Conservation (phyloP, 2,113 vertebrate species). For the Vidua macroura region DNA sequence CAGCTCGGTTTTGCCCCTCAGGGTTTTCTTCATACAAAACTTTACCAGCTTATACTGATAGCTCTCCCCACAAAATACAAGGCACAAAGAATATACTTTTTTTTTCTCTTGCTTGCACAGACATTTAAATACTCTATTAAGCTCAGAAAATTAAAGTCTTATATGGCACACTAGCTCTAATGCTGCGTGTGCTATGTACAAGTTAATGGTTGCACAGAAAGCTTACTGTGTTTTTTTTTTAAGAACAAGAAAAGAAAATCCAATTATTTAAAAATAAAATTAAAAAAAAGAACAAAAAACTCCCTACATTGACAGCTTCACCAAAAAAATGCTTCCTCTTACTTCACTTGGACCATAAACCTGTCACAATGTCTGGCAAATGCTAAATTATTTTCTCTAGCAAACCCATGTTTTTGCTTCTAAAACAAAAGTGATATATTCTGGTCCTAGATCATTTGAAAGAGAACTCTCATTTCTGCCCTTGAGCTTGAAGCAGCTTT, state of each 20-base stretch:
- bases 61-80: slow-evolving; percentile 84
- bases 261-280: slow-evolving; percentile 36
- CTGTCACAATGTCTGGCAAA: slow-evolving; percentile 70
- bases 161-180: slow-evolving; percentile 77
- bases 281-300: not conserved
- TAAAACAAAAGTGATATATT: slow-evolving; percentile 58
- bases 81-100: slow-evolving; percentile 96
- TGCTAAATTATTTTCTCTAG: slow-evolving; percentile 12
- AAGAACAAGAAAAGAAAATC: slow-evolving; percentile 64
- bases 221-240: slow-evolving; percentile 11
- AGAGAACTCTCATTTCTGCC: slow-evolving; percentile 43
- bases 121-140: slow-evolving; percentile 84
- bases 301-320: slow-evolving; percentile 48
- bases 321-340: slow-evolving; percentile 72
- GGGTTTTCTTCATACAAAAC: slow-evolving; percentile 82
- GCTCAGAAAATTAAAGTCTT: slow-evolving; percentile 77
- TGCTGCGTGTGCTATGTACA: slow-evolving; percentile 73
- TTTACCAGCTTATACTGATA: slow-evolving; percentile 79
- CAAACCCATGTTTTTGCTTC: slow-evolving; percentile 52
- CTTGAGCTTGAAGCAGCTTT: slow-evolving; percentile 69
- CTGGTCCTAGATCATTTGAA: slow-evolving; percentile 63
- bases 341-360: slow-evolving; percentile 77
- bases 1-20: slow-evolving; percentile 73
- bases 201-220: slow-evolving; percentile 77
- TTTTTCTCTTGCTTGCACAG: slow-evolving; percentile 93